Evolutionary conservation across 2,113 vertebrate genomes (phyloP), one percentile per base, ranked within the genome.

Genomic region (Craseonycteris thonglongyai): DNA sequence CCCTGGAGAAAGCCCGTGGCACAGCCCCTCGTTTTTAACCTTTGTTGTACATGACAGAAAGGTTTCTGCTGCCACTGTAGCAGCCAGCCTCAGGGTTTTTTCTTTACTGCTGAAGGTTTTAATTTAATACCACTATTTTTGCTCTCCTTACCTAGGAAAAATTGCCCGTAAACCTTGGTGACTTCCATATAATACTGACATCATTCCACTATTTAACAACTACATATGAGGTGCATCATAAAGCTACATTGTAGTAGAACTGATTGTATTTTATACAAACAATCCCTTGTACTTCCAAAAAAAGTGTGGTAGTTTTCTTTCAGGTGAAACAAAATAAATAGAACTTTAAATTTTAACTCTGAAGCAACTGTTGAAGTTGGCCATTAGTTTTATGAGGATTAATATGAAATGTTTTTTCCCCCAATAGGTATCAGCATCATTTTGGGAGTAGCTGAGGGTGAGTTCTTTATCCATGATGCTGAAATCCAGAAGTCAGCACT

Each of bases 401-500:
- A 38, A 71, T 61, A 22, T 30, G 14, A 69, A 91, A 45, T 33
- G 0, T 72, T 95, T 83, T 84, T 30, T 28, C 59, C 71, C 81
- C 68, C 76, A 4, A 86, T 97, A 99, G 99, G 99, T 82, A 99
- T 99, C 98, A 99, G 99, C 96, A 99, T 99, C 95, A 99, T 99
- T 94, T 98, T 99, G 97, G 99, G 99, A 71, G 99, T 99, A 90
- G 99, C 99, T 0, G 99, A 99, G 97, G 99, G 99, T 84, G 99
- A 99, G 89, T 99, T 99, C 83, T 99, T 99, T 97, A 99, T 99
- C 78, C 99, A 99, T 3, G 99, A 99, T 96, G 99, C 99, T 0
- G 99, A 99, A 98, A 99, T 99, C 98, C 99, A 99, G 98, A 99
- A 99, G 96, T 99, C 99, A 1, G 99, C 99, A 35, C 98, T 99